Conservation (phyloP, 2,888 invertebrate genomes). For the Noctuana brunneofusca region DNA sequence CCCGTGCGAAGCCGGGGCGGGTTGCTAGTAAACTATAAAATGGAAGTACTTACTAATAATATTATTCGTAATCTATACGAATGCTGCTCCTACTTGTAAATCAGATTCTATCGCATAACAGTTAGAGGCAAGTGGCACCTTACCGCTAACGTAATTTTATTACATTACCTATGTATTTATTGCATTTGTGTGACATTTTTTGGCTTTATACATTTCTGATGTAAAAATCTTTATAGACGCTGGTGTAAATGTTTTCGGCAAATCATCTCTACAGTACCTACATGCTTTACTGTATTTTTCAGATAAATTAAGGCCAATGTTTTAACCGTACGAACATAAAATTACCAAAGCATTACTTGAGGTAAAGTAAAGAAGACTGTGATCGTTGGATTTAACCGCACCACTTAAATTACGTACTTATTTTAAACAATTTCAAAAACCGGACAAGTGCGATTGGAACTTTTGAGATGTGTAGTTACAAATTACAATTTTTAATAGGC, state of each 20-base stretch:
- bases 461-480: too few relatives aligned
- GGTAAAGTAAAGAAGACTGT: not conserved
- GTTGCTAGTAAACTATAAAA: too few relatives aligned
- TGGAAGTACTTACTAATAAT: too few relatives aligned
- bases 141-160: not conserved
- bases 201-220: not conserved
- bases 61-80: slow-evolving; percentile 5
- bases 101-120: slow-evolving; percentile 5
- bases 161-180: not conserved
- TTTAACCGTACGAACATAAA: not conserved
- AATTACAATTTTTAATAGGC: not conserved
- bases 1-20: too few relatives aligned
- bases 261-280: not conserved
- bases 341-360: not conserved
- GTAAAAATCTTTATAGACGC: not conserved
- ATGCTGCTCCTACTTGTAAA: slow-evolving; percentile 17
- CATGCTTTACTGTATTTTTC: not conserved
- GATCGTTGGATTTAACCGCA: not conserved
- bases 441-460: not conserved
- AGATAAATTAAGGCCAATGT: not conserved
- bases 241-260: not conserved
- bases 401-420: not conserved
- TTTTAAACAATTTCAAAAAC: too few relatives aligned
- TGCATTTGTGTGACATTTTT: not conserved
- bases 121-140: not conserved